Base-by-base conservation (phyloP, 2,888 invertebrate genomes). In the Heliconius cydno region DNA sequence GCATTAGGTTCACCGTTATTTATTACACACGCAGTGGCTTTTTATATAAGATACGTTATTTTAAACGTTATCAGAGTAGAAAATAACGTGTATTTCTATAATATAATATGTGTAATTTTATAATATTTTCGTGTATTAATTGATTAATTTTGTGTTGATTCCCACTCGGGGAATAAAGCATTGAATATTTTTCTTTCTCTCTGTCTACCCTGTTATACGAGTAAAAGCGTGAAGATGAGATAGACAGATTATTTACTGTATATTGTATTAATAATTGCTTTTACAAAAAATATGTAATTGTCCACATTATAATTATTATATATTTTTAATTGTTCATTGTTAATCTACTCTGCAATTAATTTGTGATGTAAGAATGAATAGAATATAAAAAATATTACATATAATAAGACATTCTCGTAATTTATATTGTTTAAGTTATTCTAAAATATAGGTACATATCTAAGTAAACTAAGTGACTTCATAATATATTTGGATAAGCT, bases 71-170 rank as follows among this genome's bases (percentile, higher is more conserved):
- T 60, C 60, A 60, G 73, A 60, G 34, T 73, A 38, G 73, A 60
- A 73, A 73, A 60, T 10, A 10, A 60, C 38, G 60, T 73, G n/a
- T 73, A 34, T 73, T 73, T 60, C n/a, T 60, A 60, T 60, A 60
- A 19, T 52, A 22, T 52, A 22, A 52, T 22, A 52, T 52, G 52
- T 7, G 19, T 22, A 52, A 12, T 60, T n/a, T 60, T n/a, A n/a
- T 60, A 60, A 60, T 60, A n/a, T 15, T 25, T 60, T 60, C 4
- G 25, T 63, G 63, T 25, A 63, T 63, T 46, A 13, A 12, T 63
- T 12, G 22, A 22, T 7, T 57, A 6, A 9, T 57, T 57, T 57
- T 57, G 22, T 22, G 30, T 52, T 52, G 19, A 52, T 15, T 46
- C 19, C 19, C 52, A 52, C 19, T 52, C 52, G 30, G 30, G 30